These are phyloP conservation scores for Marasmarcha lunaedactyla DNA, from an alignment of 2,888 invertebrate genomes.

Conservation along the genomic window DNA sequence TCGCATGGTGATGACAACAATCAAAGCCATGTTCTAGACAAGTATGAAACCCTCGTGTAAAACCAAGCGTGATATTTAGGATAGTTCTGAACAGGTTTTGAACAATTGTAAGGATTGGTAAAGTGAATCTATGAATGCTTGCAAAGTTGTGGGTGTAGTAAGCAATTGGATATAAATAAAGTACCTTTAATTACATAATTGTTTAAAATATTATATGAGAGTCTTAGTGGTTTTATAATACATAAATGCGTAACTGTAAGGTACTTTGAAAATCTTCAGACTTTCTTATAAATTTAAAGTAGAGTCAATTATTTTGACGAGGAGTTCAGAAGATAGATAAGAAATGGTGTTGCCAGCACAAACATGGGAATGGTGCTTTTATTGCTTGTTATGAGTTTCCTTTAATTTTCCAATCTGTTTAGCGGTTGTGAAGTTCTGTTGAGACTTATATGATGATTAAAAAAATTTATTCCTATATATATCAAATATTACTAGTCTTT, in stretches of 20 bases:
- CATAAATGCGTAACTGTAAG: no score
- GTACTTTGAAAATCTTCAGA: no score
- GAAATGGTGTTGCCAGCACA: slow-evolving; percentile 25
- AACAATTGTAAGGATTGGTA: slow-evolving; percentile 1
- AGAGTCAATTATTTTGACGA: neutral
- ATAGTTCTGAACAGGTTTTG: no score
- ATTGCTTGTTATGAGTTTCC: slow-evolving; percentile 29
- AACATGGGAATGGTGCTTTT: slow-evolving; percentile 42
- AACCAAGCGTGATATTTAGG: slow-evolving; percentile 12
- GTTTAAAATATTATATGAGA: no score
- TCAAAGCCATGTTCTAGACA: slow-evolving; percentile 54
- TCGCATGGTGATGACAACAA: slow-evolving; percentile 51
- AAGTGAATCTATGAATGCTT: no score
- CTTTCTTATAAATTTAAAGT: no score
- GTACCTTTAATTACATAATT: no score
- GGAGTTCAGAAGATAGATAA: neutral
- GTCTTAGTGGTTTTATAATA: no score
- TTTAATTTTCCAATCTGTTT: slow-evolving; percentile 27
- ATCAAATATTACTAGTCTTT: slow-evolving; percentile 5
- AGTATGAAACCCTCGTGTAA: slow-evolving; percentile 64
- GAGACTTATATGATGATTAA: slow-evolving; percentile 36
- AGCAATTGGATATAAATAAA: no score
- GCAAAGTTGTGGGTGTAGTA: no score
- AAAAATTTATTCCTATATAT: slow-evolving; percentile 9
- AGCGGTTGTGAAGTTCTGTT: slow-evolving; percentile 54